Base-by-base conservation (phyloP, 2,113 vertebrate genomes). In the Poecile atricapillus region DNA sequence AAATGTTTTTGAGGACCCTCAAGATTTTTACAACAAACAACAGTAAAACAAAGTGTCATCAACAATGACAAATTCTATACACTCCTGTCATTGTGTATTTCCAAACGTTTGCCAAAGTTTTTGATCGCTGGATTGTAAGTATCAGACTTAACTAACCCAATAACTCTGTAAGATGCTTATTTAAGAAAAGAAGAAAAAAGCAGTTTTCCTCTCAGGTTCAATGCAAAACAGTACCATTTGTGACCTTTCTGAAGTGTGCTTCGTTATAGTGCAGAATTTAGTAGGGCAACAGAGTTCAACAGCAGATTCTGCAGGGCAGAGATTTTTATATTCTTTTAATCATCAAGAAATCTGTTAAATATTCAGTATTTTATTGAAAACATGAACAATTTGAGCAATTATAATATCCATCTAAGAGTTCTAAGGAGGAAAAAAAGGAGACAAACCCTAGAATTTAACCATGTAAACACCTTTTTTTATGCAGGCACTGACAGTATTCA, bases 41-140 rank as follows among this genome's bases (percentile, higher is more conserved):
- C 30, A 89, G 21, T 69, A 74, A 84, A 77, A 12, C 2, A 15
- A 77, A 58, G 7, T 17, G 11, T 75, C 35, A 76, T 50, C 58
- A 91, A 28, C n/a, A 69, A 65, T 52, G 56, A 83, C 43, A 80
- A 88, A 68, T 41, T 44, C 55, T 52, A 56, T 20, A n/a, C 13
- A 41, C 4, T 25, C 24, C 27, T 11, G 9, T 18, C 6, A 21
- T 18, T 9, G 31, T 14, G 31, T 43, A 59, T 35, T 68, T 67
- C 21, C 44, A 76, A 86, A 59, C 21, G 59, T 49, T 31, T 59
- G 53, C 37, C 37, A 8, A 44, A 59, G 14, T 67, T 76, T 76
- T 50, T 2, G 1, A 59, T 76, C 3, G 0, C 44, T 76, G 37
- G 16, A 35, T 44, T 3, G 0, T 15, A 43, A 35, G 21, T 25